Base-by-base conservation (phyloP, 2,888 invertebrate genomes). In the Lepidochitona cinerea region DNA sequence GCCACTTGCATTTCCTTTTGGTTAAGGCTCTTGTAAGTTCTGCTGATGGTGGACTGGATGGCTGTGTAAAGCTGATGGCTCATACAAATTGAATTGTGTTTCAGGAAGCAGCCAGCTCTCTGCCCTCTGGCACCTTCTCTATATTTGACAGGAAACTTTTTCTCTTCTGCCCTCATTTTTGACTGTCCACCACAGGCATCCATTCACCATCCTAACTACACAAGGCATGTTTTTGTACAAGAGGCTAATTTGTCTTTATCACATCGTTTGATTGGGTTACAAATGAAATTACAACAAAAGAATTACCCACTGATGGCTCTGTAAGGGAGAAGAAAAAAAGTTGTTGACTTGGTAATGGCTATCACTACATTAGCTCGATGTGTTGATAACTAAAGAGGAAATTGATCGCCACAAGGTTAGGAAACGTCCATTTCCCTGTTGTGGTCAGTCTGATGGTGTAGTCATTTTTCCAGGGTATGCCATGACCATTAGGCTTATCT, bases 251-350 rank as follows among this genome's bases (percentile, higher is more conserved):
- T 59, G 32, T 29, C 26, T 32, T 14, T 59, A 59, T 59, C 59
- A 59, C 59, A 59, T 59, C 26, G 29, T 18, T 32, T 29, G 59
- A 59, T 59, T 59, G 59, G 23, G 23, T 32, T 14, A 59, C 23
- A 59, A 59, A 59, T 59, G 26, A 59, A 59, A 59, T 59, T 59
- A 26, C 59, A 29, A 32, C n/a, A n/a, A n/a, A n/a, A n/a, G n/a
- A n/a, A n/a, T n/a, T n/a, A n/a, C n/a, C n/a, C n/a, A n/a, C n/a
- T n/a, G n/a, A n/a, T n/a, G n/a, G n/a, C n/a, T n/a, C n/a, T n/a
- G n/a, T n/a, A n/a, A n/a, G n/a, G n/a, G n/a, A n/a, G n/a, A n/a
- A n/a, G n/a, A n/a, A n/a, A n/a, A 23, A 18, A 7, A 49, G 49
- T 7, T 49, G 49, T 49, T 49, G 49, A 49, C 49, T 49, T 2